Percentiles rank a stretch among this genome's conserved stretches.
Evolutionary conservation across 2,113 vertebrate genomes (phyloP).

Genomic region (Rafetus swinhoei): DNA sequence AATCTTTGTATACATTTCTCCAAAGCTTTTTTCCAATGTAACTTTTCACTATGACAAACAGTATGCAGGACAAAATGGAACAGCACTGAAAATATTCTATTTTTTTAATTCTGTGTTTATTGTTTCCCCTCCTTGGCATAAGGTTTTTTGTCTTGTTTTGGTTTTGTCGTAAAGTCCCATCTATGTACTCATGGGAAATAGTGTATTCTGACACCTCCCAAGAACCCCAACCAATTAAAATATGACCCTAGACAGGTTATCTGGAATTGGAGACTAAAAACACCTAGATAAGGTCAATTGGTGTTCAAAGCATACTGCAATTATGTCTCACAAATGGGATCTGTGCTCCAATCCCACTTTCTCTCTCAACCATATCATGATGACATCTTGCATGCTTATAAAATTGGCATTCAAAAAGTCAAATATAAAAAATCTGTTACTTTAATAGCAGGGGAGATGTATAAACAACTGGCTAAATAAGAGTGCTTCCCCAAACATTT

Average conservation of each 20-base stretch:
- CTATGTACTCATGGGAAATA: not conserved
- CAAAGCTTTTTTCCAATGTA: not conserved
- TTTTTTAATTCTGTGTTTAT: not conserved
- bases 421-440: not conserved
- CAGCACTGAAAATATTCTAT: not conserved
- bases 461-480: slow-evolving; percentile 26
- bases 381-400: rapidly evolving
- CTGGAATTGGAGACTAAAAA: rapidly evolving
- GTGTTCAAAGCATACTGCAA: rapidly evolving
- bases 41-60: not conserved
- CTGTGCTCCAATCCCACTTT: not conserved
- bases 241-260: not conserved
- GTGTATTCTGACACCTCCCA: rapidly evolving
- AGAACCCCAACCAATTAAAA: not conserved
- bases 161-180: not conserved
- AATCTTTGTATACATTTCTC: not conserved
- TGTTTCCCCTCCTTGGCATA: not conserved
- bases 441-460: not conserved
- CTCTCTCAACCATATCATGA: not conserved
- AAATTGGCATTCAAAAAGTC: not conserved
- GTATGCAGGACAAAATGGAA: not conserved
- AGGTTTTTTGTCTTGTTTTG: rapidly evolving
- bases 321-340: not conserved
- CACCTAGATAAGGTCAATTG: not conserved
- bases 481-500: slow-evolving; percentile 7